Evolutionary conservation across 2,797 vertebrate genomes (phyloP).

Genomic region (Sylvia borin): DNA sequence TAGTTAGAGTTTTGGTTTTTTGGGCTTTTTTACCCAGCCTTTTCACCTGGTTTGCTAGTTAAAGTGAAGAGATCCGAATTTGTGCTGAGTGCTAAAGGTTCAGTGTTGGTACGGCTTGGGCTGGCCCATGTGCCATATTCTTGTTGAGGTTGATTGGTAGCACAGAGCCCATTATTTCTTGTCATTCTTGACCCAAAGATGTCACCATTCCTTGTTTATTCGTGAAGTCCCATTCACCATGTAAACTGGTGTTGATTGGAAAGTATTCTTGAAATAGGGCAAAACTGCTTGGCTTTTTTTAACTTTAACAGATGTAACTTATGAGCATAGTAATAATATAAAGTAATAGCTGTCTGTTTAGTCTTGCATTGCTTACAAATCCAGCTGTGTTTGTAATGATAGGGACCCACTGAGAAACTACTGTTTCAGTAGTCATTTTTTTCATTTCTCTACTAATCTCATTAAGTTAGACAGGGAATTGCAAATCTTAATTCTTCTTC

Average conservation of each 20-base stretch:
- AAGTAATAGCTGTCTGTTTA: constrained; percentile 76
- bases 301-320: constrained; percentile 75
- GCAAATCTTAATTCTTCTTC: constrained; percentile 63
- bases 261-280: constrained; percentile 74
- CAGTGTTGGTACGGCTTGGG: constrained; percentile 79
- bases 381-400: constrained; percentile 67
- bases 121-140: constrained; percentile 78
- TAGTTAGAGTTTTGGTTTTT: constrained; percentile 25
- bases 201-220: constrained; percentile 71
- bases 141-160: constrained; percentile 80
- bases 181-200: constrained; percentile 73
- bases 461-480: constrained; percentile 54
- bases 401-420: constrained; percentile 65
- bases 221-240: constrained; percentile 65
- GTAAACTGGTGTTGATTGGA: constrained; percentile 75
- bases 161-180: constrained; percentile 76
- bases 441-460: constrained; percentile 53
- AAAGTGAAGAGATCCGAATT: constrained; percentile 74
- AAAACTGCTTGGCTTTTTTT: constrained; percentile 73
- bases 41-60: constrained; percentile 75
- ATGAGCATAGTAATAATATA: constrained; percentile 77
- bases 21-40: constrained; percentile 21
- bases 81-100: constrained; percentile 77
- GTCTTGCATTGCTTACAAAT: constrained; percentile 77
- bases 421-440: constrained; percentile 51